Evolutionary conservation across 2,113 vertebrate genomes (phyloP), one percentile per base, ranked within the genome.

Genomic region (Progne subis): DNA sequence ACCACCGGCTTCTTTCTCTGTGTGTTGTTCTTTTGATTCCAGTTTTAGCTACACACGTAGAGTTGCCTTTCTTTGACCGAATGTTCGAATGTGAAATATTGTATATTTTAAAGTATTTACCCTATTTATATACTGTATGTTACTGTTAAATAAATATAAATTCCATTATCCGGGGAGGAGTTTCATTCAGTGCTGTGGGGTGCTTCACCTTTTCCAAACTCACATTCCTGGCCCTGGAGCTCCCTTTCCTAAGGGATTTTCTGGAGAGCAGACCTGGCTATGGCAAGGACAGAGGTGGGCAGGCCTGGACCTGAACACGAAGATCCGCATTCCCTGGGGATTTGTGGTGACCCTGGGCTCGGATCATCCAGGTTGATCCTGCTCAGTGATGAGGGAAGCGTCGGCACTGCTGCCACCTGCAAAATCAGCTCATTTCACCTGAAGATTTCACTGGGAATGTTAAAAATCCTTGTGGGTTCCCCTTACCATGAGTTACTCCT

Each of bases 41-140:
- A 82, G 90, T 85, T 92, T 85, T 96, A 97, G 84, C 91, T 92
- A 24, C 75, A 88, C 90, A 5, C 3, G 76, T 95, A 96, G 96
- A 64, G 93, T 86, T 91, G 89, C 93, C 92, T 87, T 91, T 84
- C 90, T 90, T 95, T 81, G 93, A 69, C 37, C 18, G 83, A 92
- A 72, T 95, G 96, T 97, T 85, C 56, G 34, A 95, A 96, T 96
- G 94, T 96, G 96, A 96, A 93, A 96, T 97, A 95, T 70, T 97
- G 90, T 97, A 98, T 92, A 83, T 97, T 96, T 88, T 82, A 87
- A 94, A 93, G 88, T 86, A 93, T 96, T 94, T 97, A 97, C 96
- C 94, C 94, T 97, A 94, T 98, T 96, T 97, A 92, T 97, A 96
- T 97, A 97, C 86, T 92, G n/a, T 86, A 93, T 95, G 88, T 94